Evolutionary conservation across 1,140 invertebrate genomes (phyloP).

Genomic region (Drosophila ironensis): DNA sequence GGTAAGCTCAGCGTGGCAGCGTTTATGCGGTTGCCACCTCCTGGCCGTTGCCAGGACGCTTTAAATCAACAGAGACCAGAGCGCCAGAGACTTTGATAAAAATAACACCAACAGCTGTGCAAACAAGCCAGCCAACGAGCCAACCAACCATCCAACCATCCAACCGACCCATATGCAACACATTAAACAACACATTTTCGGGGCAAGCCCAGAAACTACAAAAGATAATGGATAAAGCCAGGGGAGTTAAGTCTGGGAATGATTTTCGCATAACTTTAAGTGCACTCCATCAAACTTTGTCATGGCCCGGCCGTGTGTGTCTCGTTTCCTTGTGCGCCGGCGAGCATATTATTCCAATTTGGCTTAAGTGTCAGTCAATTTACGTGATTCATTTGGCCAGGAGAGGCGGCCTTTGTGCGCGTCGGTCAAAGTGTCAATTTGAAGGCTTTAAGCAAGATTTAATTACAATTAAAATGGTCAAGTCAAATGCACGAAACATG

Average conservation of each 20-base stretch:
- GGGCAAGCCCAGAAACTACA: background rate
- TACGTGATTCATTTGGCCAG: constrained; percentile 32
- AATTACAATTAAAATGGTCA: constrained; percentile 43
- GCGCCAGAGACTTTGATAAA: constrained; percentile 45
- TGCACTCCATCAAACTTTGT: constrained; percentile 55
- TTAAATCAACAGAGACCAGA: constrained; percentile 66
- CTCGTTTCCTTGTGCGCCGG: constrained; percentile 20
- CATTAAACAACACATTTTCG: background rate
- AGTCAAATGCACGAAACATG: constrained; percentile 13
- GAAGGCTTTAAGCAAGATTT: constrained; percentile 40
- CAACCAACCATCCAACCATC: background rate
- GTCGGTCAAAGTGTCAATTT: constrained; percentile 37
- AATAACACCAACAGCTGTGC: constrained; percentile 63
- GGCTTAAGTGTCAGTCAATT: constrained; percentile 54
- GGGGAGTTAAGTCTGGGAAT: constrained; percentile 27
- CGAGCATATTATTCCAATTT: constrained; percentile 38
- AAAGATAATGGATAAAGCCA: constrained; percentile 22
- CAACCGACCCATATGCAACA: constrained; percentile 13
- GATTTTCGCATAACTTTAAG: constrained; percentile 48
- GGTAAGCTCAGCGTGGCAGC: constrained; percentile 27
- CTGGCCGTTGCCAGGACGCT: constrained; percentile 39
- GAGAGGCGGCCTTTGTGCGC: constrained; percentile 16
- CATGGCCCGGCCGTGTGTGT: constrained; percentile 1
- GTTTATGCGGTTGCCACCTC: constrained; percentile 36
- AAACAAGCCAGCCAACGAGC: constrained; percentile 24